These are phyloP conservation scores for Neodontobutis hainanensis DNA, from an alignment of 2,113 vertebrate species.

Conservation along the genomic window DNA sequence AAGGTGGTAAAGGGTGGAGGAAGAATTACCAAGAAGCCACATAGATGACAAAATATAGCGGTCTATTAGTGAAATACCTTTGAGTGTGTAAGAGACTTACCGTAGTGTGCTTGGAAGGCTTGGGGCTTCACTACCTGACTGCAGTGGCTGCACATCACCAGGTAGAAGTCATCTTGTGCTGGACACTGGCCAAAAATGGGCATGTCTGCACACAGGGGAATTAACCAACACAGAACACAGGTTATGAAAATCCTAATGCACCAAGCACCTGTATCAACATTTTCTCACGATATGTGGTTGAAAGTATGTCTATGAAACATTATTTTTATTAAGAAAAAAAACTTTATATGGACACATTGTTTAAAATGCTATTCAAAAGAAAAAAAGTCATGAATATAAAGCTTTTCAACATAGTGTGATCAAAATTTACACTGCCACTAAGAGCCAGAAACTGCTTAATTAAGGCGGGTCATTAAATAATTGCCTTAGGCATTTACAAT, in stretches of 20 bases:
- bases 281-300: background rate
- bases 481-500: slow-evolving; percentile 47
- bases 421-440: slow-evolving; percentile 51
- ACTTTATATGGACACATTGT: too few relatives aligned
- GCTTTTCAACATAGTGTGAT: slow-evolving; percentile 45
- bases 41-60: background rate
- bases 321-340: too few relatives aligned
- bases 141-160: slow-evolving; percentile 99
- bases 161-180: slow-evolving; percentile 98
- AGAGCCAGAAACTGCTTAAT: slow-evolving; percentile 62
- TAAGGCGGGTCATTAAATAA: slow-evolving; percentile 70
- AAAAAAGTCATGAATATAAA: slow-evolving; percentile 26
- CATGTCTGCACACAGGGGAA: slow-evolving; percentile 78
- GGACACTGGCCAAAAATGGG: slow-evolving; percentile 99
- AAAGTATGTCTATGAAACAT: background rate
- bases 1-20: slow-evolving; percentile 19
- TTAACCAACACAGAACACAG: slow-evolving; percentile 22
- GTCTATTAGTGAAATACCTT: background rate
- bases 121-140: slow-evolving; percentile 98
- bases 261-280: background rate
- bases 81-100: slow-evolving; percentile 81
- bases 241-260: slow-evolving; percentile 28
- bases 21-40: slow-evolving; percentile 9
- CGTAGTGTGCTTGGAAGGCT: slow-evolving; percentile 99
- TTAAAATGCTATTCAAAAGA: background rate